phyloP scores from a whole-genome alignment of 92 coral and sea anemone genomes.

The Epizoanthus illoricatus region DNA sequence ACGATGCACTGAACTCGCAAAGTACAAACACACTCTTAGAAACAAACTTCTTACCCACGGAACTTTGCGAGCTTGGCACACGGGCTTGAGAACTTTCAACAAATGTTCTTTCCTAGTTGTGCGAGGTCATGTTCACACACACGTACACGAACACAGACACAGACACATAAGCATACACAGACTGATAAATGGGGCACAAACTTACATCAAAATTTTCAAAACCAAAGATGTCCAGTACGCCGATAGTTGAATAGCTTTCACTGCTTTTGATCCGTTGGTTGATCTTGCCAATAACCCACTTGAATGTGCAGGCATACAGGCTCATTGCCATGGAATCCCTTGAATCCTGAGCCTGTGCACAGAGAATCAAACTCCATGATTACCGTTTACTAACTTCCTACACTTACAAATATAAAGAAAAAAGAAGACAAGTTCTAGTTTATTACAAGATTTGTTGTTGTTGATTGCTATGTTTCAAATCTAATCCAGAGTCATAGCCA shows the following conservation, averaged over 20 bases:
- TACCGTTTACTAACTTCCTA: neutral
- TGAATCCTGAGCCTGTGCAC: constrained; percentile 83
- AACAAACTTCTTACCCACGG: too few species aligned
- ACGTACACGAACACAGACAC: constrained; percentile 1
- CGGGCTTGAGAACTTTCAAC: too few species aligned
- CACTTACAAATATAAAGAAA: neutral
- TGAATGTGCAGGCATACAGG: constrained; percentile 91
- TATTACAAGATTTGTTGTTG: too few species aligned
- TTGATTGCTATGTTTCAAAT: too few species aligned
- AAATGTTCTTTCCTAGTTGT: too few species aligned
- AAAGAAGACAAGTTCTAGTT: too few species aligned
- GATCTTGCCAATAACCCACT: constrained; percentile 91
- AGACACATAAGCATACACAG: neutral
- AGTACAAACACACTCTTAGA: too few species aligned
- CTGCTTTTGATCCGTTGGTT: constrained; percentile 78
- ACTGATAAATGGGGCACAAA: neutral
- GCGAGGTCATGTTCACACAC: neutral
- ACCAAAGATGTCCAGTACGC: constrained; percentile 96
- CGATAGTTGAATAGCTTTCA: constrained; percentile 77
- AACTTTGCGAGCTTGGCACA: too few species aligned
- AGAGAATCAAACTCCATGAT: too few species aligned
- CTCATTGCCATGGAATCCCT: constrained; percentile 98
- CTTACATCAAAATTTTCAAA: constrained; percentile 97
- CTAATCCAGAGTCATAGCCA: too few species aligned
- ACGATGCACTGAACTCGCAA: neutral